These are phyloP conservation scores for Beris morrisii DNA, from an alignment of 2,888 invertebrate genomes.

Conservation along the genomic window DNA sequence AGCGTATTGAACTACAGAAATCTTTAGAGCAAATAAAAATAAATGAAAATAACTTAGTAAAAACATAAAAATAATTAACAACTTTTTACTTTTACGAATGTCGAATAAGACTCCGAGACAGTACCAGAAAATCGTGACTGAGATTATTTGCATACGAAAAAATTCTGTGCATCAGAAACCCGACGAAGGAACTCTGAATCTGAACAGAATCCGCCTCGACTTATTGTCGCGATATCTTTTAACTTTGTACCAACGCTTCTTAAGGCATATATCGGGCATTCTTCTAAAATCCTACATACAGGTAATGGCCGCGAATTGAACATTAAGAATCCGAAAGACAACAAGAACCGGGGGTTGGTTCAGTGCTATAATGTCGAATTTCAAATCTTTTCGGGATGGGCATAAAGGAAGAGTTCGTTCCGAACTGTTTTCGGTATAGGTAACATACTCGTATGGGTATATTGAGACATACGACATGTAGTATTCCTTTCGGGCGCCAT, in stretches of 20 bases:
- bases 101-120: conserved; percentile 30
- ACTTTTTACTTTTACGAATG: conserved; percentile 33
- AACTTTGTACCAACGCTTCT: no score
- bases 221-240: no score
- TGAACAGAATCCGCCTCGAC: no score
- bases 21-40: no score
- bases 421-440: conserved; percentile 9
- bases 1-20: no score
- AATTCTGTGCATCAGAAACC: conserved; percentile 24
- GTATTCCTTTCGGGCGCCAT: conserved; percentile 23
- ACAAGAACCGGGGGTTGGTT: conserved; percentile 15
- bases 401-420: conserved; percentile 21
- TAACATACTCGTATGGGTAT: conserved; percentile 3
- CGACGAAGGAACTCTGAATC: background rate
- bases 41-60: conserved; percentile 27
- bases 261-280: no score
- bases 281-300: background rate
- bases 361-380: conserved; percentile 30
- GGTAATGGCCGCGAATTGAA: conserved; percentile 24
- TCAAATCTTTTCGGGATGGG: conserved; percentile 18
- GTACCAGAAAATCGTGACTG: conserved; percentile 34
- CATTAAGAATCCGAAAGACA: conserved; percentile 23
- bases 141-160: conserved; percentile 35
- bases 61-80: conserved; percentile 31
- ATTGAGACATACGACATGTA: conserved; percentile 25